Conservation (phyloP, 2,797 vertebrate genomes). For the Pangasius mekongensis region DNA sequence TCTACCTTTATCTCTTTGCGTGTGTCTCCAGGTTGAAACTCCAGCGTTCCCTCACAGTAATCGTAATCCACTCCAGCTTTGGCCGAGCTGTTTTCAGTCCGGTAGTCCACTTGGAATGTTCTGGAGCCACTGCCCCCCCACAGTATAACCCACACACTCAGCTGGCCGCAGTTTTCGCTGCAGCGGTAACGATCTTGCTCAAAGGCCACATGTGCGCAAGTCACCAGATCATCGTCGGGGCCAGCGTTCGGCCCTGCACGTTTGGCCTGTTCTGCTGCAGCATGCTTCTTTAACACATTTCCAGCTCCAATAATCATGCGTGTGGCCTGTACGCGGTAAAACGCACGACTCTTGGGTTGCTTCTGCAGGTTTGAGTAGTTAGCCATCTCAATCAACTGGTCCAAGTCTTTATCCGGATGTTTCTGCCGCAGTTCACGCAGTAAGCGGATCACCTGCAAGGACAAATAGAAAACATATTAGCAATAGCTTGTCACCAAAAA, state of each 20-base stretch:
- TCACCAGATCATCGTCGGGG: conserved; percentile 58
- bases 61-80: conserved; percentile 85
- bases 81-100: conserved; percentile 93
- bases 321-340: conserved; percentile 93
- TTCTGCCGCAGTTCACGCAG: conserved; percentile 93
- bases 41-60: conserved; percentile 85
- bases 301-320: conserved; percentile 92
- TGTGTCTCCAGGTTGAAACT: conserved; percentile 91
- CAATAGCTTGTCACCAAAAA: not conserved
- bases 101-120: conserved; percentile 93
- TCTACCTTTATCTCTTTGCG: conserved; percentile 86
- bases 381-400: conserved; percentile 92
- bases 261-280: conserved; percentile 73
- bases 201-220: conserved; percentile 85
- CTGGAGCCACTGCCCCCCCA: conserved; percentile 79
- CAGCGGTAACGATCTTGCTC: conserved; percentile 90
- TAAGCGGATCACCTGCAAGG: conserved; percentile 82
- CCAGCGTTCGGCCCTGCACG: not conserved
- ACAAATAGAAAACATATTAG: not conserved
- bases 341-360: conserved; percentile 93
- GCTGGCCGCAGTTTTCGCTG: conserved; percentile 88
- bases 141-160: conserved; percentile 80
- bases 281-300: conserved; percentile 88
- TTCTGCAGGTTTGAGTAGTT: conserved; percentile 89
- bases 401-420: conserved; percentile 91